Percentiles rank a stretch among this genome's conserved stretches.
These are phyloP conservation scores for Agrochola litura DNA, from an alignment of 2,888 invertebrate species.

Conservation along the genomic window DNA sequence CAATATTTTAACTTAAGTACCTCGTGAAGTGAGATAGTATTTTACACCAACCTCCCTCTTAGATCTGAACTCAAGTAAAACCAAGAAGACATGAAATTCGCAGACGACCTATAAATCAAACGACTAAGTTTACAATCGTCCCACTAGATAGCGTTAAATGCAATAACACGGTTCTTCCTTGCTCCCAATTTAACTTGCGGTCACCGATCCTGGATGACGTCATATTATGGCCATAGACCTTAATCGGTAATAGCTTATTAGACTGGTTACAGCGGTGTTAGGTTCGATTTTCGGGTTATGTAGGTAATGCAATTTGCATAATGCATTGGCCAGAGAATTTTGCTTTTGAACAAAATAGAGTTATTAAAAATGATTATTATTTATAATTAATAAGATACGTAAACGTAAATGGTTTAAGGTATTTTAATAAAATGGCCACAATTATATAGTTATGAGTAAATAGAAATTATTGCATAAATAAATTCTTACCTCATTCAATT, in stretches of 20 bases:
- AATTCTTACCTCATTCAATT: slow-evolving; percentile 13
- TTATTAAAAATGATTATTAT: neutral
- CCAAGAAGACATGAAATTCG: slow-evolving; percentile 19
- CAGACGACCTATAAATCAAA: slow-evolving; percentile 50
- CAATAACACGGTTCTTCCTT: slow-evolving; percentile 50
- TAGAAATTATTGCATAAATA: slow-evolving; percentile 1
- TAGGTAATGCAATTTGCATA: slow-evolving; percentile 1
- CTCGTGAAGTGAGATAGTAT: neutral
- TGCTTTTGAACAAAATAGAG: neutral
- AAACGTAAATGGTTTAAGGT: neutral
- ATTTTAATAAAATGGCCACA: neutral
- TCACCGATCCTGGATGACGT: slow-evolving; percentile 58
- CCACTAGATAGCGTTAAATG: slow-evolving; percentile 55
- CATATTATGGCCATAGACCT: slow-evolving; percentile 37
- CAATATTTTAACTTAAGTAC: too few species aligned
- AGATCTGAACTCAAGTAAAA: slow-evolving; percentile 11
- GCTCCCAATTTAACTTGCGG: slow-evolving; percentile 55
- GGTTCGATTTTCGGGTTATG: slow-evolving; percentile 25
- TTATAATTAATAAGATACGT: neutral
- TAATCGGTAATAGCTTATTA: slow-evolving; percentile 32
- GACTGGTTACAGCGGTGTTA: slow-evolving; percentile 28
- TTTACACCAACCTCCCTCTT: neutral
- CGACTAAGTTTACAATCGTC: slow-evolving; percentile 22
- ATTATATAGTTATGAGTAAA: slow-evolving; percentile 13
- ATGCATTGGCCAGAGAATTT: neutral